These are phyloP conservation scores for Alaudala cheleensis DNA, from an alignment of 2,113 vertebrate genomes.

Conservation along the genomic window DNA sequence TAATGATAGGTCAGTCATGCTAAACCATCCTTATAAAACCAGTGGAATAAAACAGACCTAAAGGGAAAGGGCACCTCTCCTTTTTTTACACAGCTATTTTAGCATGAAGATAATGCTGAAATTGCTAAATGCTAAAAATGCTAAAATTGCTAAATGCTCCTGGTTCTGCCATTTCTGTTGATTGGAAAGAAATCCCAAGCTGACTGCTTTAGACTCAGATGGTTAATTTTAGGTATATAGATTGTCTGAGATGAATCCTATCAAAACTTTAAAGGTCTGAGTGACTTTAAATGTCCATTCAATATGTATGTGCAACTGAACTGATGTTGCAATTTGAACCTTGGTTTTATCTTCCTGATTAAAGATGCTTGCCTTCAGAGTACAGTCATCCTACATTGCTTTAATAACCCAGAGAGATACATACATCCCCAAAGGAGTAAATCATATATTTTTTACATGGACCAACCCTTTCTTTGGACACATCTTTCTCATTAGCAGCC, in stretches of 20 bases:
- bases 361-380: background rate
- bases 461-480: background rate
- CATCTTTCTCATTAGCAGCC: background rate
- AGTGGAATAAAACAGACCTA: background rate
- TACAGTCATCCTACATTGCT: background rate
- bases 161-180: background rate
- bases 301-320: accelerated
- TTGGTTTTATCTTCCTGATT: background rate
- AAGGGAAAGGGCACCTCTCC: background rate
- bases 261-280: background rate
- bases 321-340: background rate
- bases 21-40: background rate
- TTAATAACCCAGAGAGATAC: background rate
- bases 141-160: background rate
- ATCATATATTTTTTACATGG: background rate
- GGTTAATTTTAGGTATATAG: background rate
- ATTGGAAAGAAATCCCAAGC: background rate
- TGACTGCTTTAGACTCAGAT: background rate
- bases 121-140: background rate
- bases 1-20: background rate
- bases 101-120: background rate
- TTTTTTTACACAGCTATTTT: background rate
- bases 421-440: background rate
- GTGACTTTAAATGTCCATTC: background rate
- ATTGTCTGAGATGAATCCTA: background rate